Evolutionary conservation across 2,888 invertebrate genomes (phyloP).

Genomic region (Pycnomerus fuliginosus): DNA sequence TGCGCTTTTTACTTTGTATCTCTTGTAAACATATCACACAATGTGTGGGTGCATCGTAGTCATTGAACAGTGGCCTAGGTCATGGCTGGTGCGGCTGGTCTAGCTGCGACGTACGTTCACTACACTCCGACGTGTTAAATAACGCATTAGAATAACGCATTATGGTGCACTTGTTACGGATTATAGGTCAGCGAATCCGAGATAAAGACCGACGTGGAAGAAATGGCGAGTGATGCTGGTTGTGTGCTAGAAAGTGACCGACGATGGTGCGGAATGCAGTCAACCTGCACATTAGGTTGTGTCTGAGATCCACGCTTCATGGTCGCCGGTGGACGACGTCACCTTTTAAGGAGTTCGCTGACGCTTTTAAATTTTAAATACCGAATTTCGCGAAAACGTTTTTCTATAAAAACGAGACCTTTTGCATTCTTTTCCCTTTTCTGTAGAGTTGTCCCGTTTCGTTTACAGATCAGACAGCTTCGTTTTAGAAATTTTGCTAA

Average conservation of each 20-base stretch:
- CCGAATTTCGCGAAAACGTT: too few species aligned
- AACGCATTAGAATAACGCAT: constrained; percentile 21
- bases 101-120: constrained; percentile 21
- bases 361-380: constrained; percentile 12
- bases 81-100: constrained; percentile 36
- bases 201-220: constrained; percentile 24
- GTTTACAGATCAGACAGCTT: too few species aligned
- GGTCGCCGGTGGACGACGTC: constrained; percentile 9
- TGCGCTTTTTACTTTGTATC: too few species aligned
- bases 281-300: constrained; percentile 27
- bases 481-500: too few species aligned
- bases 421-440: too few species aligned
- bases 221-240: constrained; percentile 17
- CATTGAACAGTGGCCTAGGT: constrained; percentile 47
- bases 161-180: constrained; percentile 25
- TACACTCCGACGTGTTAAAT: constrained; percentile 10
- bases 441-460: too few species aligned
- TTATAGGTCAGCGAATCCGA: constrained; percentile 29
- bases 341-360: constrained; percentile 7
- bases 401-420: too few species aligned
- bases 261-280: constrained; percentile 31
- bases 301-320: constrained; percentile 11
- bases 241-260: constrained; percentile 16
- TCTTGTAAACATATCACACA: constrained; percentile 11
- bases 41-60: constrained; percentile 41